Evolutionary conservation across 2,797 vertebrate species (phyloP).

Genomic region (Chloroceryle amazona): DNA sequence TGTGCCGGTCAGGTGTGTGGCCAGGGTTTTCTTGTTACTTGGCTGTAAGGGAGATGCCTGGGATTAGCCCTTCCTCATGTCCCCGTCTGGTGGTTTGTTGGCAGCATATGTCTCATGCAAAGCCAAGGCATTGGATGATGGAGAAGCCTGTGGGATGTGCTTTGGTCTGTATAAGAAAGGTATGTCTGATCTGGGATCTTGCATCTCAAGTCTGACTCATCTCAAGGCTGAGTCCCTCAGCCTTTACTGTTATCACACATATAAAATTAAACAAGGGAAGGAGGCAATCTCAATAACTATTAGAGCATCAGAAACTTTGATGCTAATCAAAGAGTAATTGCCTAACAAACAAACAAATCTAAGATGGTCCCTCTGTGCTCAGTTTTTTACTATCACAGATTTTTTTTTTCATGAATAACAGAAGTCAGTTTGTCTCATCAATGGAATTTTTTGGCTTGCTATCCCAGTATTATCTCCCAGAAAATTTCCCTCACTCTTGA

Average conservation of each 20-base stretch:
- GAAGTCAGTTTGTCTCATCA: not conserved
- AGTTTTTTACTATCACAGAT: not conserved
- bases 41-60: not conserved
- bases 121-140: not conserved
- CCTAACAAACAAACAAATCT: not conserved
- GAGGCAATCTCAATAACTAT: not conserved
- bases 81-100: not conserved
- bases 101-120: accelerated
- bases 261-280: not conserved
- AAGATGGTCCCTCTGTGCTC: not conserved
- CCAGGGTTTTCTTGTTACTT: not conserved
- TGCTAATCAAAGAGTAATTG: not conserved
- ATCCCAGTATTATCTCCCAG: not conserved
- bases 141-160: not conserved
- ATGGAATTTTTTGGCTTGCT: not conserved
- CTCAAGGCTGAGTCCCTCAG: not conserved
- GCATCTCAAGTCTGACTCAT: not conserved
- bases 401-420: not conserved
- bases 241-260: not conserved
- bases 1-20: accelerated
- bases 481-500: not conserved
- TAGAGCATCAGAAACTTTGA: not conserved
- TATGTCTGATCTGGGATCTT: not conserved
- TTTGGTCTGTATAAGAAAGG: not conserved
- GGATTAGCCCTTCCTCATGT: accelerated